Evolutionary conservation across 2,888 invertebrate species (phyloP).

Genomic region (Dynastes grantii): DNA sequence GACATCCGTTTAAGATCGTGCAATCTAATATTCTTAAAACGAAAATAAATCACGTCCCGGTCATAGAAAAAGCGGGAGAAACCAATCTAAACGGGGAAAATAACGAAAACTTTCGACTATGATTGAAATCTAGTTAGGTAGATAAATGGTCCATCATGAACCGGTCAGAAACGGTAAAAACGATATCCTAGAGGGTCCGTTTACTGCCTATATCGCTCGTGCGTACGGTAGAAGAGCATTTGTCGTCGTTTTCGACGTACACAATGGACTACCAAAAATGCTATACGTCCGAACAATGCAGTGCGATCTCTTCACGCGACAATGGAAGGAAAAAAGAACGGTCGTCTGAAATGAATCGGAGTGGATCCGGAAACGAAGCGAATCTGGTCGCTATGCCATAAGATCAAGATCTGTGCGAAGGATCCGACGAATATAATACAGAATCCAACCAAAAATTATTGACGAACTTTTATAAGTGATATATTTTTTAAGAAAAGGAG

Average conservation of each 20-base stretch:
- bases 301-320: slow-evolving; percentile 58
- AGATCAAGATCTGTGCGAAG: slow-evolving; percentile 22
- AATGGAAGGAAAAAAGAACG: slow-evolving; percentile 58
- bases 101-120: slow-evolving; percentile 61
- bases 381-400: slow-evolving; percentile 4
- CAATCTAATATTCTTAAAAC: slow-evolving; percentile 16
- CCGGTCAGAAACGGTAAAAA: slow-evolving; percentile 52
- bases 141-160: slow-evolving; percentile 63
- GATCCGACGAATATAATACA: neutral
- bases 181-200: slow-evolving; percentile 7
- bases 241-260: slow-evolving; percentile 50
- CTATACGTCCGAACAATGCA: slow-evolving; percentile 61
- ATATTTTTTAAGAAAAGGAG: too few relatives aligned
- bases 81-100: slow-evolving; percentile 4
- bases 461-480: too few relatives aligned
- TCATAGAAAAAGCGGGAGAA: neutral
- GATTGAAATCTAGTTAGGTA: slow-evolving; percentile 66
- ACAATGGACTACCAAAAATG: slow-evolving; percentile 62
- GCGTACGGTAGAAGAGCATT: slow-evolving; percentile 23
- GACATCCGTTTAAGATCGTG: slow-evolving; percentile 28
- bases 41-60: slow-evolving; percentile 20
- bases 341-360: slow-evolving; percentile 63
- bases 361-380: slow-evolving; percentile 47
- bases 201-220: neutral
- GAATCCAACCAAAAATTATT: too few relatives aligned